phyloP scores from a whole-genome alignment of 2,797 vertebrate genomes.

The Galagoides demidoff region DNA sequence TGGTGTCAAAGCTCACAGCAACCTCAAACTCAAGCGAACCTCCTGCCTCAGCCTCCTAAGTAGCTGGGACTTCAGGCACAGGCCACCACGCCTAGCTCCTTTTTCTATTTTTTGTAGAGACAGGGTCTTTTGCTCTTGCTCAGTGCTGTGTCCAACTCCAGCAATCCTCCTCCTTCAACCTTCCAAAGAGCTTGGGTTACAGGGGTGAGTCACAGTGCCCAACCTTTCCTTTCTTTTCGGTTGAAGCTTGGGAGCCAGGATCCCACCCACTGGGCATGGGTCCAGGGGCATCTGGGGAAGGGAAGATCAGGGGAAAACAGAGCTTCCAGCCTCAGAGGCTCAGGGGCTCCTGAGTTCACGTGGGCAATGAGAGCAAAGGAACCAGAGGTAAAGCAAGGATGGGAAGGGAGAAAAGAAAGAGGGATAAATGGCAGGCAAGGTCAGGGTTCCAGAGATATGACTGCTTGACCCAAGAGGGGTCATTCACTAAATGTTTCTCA shows the following conservation, averaged over 20 bases:
- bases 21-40: too few species aligned
- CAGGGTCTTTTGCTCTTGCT: too few species aligned
- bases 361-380: background rate
- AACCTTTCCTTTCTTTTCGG: background rate
- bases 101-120: too few species aligned
- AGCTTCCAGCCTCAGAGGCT: background rate
- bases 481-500: background rate
- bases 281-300: background rate
- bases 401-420: background rate
- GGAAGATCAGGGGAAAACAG: background rate
- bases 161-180: background rate
- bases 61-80: too few species aligned
- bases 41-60: too few species aligned
- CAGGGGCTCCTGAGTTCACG: background rate
- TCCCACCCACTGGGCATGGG: background rate
- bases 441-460: background rate
- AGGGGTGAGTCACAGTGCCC: accelerated
- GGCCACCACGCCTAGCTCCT: too few species aligned
- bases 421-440: background rate
- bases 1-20: too few species aligned
- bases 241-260: background rate
- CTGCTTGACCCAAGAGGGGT: background rate
- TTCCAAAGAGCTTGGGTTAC: background rate
- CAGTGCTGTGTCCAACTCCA: background rate
- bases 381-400: background rate